Conservation (phyloP, 2,113 vertebrate genomes). For the Gyps fulvus region DNA sequence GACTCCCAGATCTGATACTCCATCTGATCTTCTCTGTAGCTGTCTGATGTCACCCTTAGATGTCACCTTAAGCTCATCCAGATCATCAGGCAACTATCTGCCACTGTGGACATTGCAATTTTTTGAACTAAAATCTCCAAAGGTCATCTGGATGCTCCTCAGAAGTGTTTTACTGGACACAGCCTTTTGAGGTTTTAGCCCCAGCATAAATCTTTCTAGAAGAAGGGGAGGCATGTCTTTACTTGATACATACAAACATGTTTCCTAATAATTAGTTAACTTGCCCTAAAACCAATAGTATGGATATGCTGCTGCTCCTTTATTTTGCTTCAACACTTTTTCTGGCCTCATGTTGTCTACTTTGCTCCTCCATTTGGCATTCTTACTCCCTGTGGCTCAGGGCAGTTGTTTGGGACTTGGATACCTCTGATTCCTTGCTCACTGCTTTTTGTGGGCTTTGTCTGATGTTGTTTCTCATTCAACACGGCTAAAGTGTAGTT, state of each 20-base stretch:
- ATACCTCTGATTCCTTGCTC: neutral
- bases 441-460: neutral
- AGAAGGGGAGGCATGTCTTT: neutral
- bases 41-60: neutral
- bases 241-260: neutral
- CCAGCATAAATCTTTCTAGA: neutral
- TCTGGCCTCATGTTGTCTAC: neutral
- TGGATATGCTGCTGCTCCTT: neutral
- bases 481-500: neutral
- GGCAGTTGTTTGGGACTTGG: neutral
- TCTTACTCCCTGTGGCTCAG: neutral
- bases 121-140: neutral
- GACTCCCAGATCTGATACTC: neutral
- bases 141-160: neutral
- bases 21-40: neutral
- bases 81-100: neutral
- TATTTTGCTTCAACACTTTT: neutral
- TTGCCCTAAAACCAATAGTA: neutral
- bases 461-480: neutral
- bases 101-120: neutral
- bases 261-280: neutral
- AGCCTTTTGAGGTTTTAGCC: neutral
- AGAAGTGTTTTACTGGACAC: neutral
- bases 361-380: neutral
- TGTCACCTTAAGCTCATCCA: neutral